Evolutionary conservation across 2,797 vertebrate genomes (phyloP), one percentile per base, ranked within the genome.

Genomic region (Phaenicophaeus curvirostris): DNA sequence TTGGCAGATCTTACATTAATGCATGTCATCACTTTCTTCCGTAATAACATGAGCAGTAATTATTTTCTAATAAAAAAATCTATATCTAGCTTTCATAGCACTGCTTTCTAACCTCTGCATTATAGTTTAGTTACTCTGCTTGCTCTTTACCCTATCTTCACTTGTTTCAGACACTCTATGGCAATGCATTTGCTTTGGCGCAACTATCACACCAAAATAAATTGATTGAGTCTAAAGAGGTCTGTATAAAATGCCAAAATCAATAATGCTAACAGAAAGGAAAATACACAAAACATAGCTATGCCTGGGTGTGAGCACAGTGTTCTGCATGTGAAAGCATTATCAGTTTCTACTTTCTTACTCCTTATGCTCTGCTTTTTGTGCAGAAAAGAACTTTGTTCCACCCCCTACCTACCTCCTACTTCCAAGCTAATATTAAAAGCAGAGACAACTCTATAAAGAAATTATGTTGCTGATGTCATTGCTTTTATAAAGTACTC

Each of bases 401-500:
- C 94, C 94, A 86, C 95, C 94, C 94, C 93, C 94, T 95, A 55
- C 79, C 69, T 94, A 63, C 95, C 95, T 94, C 95, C 96, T 89
- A 97, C 94, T 94, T 96, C 41, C 69, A 59, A 90, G 95, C 94
- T 96, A 96, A 96, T 96, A 96, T 95, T 96, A 97, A 95, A 96
- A 97, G 89, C 91, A 84, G 82, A 95, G 94, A 90, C 84, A 94
- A 69, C 78, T 95, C 80, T 80, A 21, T 90, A 87, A 76, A 95
- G 96, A 93, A 94, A 94, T 96, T 63, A 65, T 94, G 73, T 93
- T 96, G 91, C 92, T 96, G 93, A 97, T 87, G 95, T 96, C 93
- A 96, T 93, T 95, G 87, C 89, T 93, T 95, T 93, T 75, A 88
- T 84, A 44, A 95, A 93, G 90, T 86, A 86, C 81, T 95, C 85